Base-by-base conservation (phyloP, 1,140 invertebrate species). In the Idris sp. region DNA sequence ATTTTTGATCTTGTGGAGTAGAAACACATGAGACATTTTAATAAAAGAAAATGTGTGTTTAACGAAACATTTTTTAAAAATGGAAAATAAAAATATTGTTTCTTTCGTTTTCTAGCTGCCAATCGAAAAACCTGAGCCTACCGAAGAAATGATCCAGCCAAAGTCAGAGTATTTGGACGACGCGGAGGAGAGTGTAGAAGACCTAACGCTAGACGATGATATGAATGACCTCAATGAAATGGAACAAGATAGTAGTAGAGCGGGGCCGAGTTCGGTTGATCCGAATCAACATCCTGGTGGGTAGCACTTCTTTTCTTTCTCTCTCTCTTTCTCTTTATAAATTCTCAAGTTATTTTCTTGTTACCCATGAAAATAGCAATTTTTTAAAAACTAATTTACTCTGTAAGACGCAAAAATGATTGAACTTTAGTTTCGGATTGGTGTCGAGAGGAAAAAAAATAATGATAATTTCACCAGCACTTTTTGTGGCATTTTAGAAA, bases 201-300 rank as follows among this genome's bases (percentile, higher is more conserved):
- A 95, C 85, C 89, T 94, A 84, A 94, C 93, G 67, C 86, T 94
- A 58, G 93, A 94, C 82, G 93, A 95, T 78, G 93, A 95, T 49
- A 87, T 88, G 84, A 87, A 88, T 81, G 91, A 91, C 72, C 87
- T 92, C 49, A 90, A 88, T 80, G 91, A 91, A 81, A 89, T 90
- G 86, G 90, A 91, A 85, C 86, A 89, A 81, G 86, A 88, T 73
- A 83, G 83, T 76, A 87, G 85, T 81, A 83, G 89, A 86, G 82
- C 88, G 68, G 83, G 89, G 79, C 79, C 88, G 59, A 83, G 83
- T 74, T 74, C 83, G 10, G 88, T 88, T 30, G 88, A 89, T 54
- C 81, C 86, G 48, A 86, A 83, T 54, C 86, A 87, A 79, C 88
- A 88, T 79, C 84, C 88, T 83, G 87, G 88, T 89, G 82, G 85